Conservation (phyloP, 2,797 vertebrate genomes). For the Sphaeramia orbicularis region DNA sequence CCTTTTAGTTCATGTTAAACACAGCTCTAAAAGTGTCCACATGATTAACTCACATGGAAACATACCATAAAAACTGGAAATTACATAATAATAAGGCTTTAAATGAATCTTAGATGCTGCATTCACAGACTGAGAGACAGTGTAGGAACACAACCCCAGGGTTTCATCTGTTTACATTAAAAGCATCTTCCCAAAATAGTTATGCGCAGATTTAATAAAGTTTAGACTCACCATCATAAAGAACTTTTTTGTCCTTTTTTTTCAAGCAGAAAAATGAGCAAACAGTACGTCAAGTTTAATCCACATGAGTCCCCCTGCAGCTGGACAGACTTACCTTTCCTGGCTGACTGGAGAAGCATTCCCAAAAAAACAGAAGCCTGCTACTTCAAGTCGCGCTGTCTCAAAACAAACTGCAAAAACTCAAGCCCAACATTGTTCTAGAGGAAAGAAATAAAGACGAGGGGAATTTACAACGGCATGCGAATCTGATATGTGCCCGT, state of each 20-base stretch:
- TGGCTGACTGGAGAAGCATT: conserved; percentile 72
- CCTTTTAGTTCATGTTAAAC: background rate
- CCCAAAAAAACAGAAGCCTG: conserved; percentile 50
- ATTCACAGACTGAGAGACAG: background rate
- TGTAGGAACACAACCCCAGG: background rate
- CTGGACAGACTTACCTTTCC: conserved; percentile 69
- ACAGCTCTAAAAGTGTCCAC: too few relatives aligned
- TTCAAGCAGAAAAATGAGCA: conserved; percentile 5
- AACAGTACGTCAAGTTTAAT: background rate
- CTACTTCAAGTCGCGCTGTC: conserved; percentile 42
- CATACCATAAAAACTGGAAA: too few relatives aligned
- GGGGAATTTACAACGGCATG: background rate
- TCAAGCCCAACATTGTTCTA: conserved; percentile 15
- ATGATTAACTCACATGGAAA: background rate
- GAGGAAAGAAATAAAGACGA: background rate
- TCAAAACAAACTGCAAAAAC: conserved; percentile 41
- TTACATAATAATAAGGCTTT: too few relatives aligned
- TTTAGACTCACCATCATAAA: background rate
- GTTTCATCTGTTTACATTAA: background rate
- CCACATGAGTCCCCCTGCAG: conserved; percentile 2
- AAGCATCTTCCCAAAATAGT: background rate
- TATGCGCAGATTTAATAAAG: background rate
- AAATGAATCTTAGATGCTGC: too few relatives aligned
- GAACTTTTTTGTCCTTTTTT: background rate
- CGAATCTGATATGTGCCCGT: background rate